Evolutionary conservation across 2,888 invertebrate species (phyloP).

Genomic region (Drosophila birchii): DNA sequence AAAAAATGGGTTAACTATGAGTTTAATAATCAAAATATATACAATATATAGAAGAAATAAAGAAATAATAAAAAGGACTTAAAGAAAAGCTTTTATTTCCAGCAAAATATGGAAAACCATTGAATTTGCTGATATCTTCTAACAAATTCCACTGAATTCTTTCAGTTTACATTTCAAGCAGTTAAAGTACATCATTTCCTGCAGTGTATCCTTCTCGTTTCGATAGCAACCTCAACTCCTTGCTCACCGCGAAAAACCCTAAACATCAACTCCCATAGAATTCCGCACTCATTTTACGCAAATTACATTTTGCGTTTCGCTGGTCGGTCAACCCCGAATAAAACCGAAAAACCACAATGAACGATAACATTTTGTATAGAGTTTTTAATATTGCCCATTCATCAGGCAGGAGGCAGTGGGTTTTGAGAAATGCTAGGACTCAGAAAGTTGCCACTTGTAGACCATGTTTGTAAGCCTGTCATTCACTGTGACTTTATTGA

Average conservation of each 20-base stretch:
- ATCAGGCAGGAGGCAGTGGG: constrained; percentile 26
- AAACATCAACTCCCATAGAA: constrained; percentile 32
- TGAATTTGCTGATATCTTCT: neutral
- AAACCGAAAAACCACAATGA: constrained; percentile 18
- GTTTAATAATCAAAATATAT: neutral
- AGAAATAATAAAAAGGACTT: too few species aligned
- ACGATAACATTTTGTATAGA: constrained; percentile 52
- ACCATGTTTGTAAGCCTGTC: constrained; percentile 72
- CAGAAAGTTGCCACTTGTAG: constrained; percentile 68
- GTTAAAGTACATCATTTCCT: neutral
- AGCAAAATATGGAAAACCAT: neutral
- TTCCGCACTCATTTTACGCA: constrained; percentile 70
- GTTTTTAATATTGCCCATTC: constrained; percentile 69
- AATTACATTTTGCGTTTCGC: constrained; percentile 67
- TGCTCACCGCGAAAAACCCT: constrained; percentile 9
- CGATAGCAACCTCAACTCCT: constrained; percentile 14
- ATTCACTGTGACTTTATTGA: constrained; percentile 79
- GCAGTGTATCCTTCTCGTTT: constrained; percentile 1
- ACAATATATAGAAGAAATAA: too few species aligned
- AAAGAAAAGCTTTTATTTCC: neutral
- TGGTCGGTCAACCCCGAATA: constrained; percentile 57
- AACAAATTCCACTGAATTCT: neutral
- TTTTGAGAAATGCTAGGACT: neutral
- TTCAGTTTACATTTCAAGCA: rapidly evolving
- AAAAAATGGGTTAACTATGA: neutral